Base-by-base conservation (phyloP, 2,797 vertebrate genomes). In the Pangasius larnaudii region DNA sequence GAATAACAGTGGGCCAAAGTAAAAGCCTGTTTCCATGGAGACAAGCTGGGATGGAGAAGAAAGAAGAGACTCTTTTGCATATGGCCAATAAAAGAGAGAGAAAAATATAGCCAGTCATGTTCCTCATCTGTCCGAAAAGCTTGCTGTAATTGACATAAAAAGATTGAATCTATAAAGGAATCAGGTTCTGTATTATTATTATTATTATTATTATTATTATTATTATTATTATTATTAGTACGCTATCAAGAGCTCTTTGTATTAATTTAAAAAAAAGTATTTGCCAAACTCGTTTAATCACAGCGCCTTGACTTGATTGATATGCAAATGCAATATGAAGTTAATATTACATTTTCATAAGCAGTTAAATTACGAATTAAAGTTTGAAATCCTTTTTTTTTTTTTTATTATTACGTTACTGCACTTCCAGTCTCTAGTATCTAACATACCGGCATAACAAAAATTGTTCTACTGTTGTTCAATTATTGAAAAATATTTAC, bases 11-110 rank as follows among this genome's bases (percentile, higher is more conserved):
- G 36, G 82, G 59, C 82, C n/a, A 39, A 80, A 19, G 86, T 84
- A 87, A 42, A 85, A 87, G 58, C 77, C 30, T 30, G 94, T 95
- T 93, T 88, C 93, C 92, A 94, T 93, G 91, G 94, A 92, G 91
- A 95, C 91, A 84, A 82, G 91, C 86, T 59, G 85, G 85, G 86
- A 89, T 69, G 36, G 65, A 75, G 90, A 85, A 79, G 89, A 90
- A 33, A 74, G 88, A 78, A 91, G 14, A 84, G 87, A 51, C 86
- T 91, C 91, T 91, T 89, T 77, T 93, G 80, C 80, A 91, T 7
- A 59, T 92, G 93, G 92, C 91, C 71, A 91, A 91, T 89, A 90
- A 89, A 46, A 89, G 88, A 84, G 49, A 87, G 91, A 88, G 88
- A 84, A 91, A 90, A 90, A 90, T 61, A 74, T 86, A 88, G 77